phyloP scores from a whole-genome alignment of 2,797 vertebrate species.

The Enteromius trimaculatus region DNA sequence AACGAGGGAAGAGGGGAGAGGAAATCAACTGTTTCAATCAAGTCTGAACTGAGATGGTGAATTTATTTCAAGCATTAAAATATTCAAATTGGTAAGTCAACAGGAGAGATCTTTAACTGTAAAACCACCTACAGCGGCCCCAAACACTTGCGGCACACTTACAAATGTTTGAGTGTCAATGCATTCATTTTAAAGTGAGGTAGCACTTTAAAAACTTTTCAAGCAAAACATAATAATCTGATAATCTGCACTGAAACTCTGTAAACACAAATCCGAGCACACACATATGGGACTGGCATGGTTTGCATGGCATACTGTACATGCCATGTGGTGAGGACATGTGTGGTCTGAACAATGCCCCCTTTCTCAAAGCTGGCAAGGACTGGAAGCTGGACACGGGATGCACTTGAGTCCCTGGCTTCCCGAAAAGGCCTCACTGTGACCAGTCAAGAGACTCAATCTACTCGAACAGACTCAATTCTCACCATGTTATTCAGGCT shows the following conservation, averaged over 20 bases:
- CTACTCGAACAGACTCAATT: conserved; percentile 6
- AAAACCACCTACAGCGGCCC: not conserved
- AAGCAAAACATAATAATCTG: not conserved
- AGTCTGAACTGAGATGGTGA: not conserved
- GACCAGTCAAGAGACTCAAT: conserved; percentile 25
- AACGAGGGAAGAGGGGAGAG: conserved; percentile 52
- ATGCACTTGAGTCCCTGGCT: conserved; percentile 37
- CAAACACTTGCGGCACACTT: not conserved
- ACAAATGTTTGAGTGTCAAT: not conserved
- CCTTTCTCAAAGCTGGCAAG: conserved; percentile 33
- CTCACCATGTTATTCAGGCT: conserved; percentile 4
- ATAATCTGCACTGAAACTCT: not conserved
- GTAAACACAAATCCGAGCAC: not conserved
- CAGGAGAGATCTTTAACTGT: not conserved
- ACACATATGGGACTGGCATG: conserved; percentile 53
- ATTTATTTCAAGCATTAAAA: conserved; percentile 12
- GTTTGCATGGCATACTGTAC: conserved; percentile 35
- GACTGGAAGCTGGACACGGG: conserved; percentile 16
- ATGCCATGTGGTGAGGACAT: conserved; percentile 56
- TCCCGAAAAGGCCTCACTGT: conserved; percentile 37
- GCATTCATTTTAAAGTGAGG: not conserved
- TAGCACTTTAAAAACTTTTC: not conserved
- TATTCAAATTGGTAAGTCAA: not conserved
- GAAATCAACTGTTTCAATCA: conserved; percentile 8
- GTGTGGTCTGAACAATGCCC: conserved; percentile 49